These are phyloP conservation scores for Meiosimyza platycephala DNA, from an alignment of 2,888 invertebrate genomes.

Conservation along the genomic window DNA sequence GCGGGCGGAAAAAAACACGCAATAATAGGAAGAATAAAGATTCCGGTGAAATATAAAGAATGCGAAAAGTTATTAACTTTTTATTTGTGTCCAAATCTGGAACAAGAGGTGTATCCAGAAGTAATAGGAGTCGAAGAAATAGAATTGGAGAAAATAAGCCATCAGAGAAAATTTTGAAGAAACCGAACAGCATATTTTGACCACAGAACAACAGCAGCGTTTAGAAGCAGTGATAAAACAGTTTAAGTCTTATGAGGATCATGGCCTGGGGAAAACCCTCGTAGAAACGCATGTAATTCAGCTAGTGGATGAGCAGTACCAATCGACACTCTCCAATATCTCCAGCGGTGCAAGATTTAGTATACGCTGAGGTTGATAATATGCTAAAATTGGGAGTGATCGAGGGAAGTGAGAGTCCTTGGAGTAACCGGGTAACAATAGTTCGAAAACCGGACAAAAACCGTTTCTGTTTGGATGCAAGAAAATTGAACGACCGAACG, in stretches of 20 bases:
- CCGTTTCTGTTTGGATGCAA: conserved; percentile 26
- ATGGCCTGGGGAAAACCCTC: neutral
- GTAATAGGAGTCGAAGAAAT: neutral
- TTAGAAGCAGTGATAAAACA: neutral
- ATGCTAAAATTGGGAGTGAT: conserved; percentile 14
- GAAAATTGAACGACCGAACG: too few species aligned
- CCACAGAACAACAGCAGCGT: neutral
- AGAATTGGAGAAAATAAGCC: neutral
- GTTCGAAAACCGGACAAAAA: conserved; percentile 31
- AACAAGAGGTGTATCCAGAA: conserved; percentile 28
- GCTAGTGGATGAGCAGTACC: neutral
- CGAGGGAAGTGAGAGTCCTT: neutral
- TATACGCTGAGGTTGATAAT: conserved; percentile 6
- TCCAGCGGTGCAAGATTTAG: conserved; percentile 6
- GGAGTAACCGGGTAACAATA: conserved; percentile 1
- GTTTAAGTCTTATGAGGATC: conserved; percentile 15
- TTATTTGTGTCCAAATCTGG: conserved; percentile 30
- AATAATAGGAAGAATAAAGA: conserved; percentile 15
- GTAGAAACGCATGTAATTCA: neutral
- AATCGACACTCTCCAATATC: neutral
- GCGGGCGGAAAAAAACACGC: conserved; percentile 25
- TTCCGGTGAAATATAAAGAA: neutral
- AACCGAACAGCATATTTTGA: neutral
- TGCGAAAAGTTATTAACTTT: neutral
- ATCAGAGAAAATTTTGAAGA: neutral